phyloP scores from a whole-genome alignment of 2,113 vertebrate genomes.

The Chamaetylas fuelleborni region DNA sequence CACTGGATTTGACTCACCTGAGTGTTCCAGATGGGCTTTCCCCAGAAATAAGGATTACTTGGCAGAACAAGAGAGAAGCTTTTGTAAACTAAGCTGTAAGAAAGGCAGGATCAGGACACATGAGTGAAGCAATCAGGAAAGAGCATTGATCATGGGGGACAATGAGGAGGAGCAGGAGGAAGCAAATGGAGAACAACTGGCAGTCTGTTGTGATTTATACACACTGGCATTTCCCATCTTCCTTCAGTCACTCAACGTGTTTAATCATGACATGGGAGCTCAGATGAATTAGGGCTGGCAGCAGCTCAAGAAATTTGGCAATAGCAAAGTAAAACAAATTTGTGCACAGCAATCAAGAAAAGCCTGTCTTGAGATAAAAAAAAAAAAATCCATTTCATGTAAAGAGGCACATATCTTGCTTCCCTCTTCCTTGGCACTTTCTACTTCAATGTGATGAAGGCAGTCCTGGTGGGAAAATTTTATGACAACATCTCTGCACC shows the following conservation, averaged over 20 bases:
- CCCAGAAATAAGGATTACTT: background rate
- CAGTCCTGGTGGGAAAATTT: background rate
- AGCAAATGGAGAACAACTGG: conserved; percentile 22
- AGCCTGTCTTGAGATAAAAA: background rate
- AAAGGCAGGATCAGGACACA: background rate
- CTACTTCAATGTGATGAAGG: background rate
- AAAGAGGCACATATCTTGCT: background rate
- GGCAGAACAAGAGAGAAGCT: background rate
- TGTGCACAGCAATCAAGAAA: background rate
- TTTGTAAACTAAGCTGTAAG: background rate
- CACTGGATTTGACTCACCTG: background rate
- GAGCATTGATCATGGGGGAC: background rate
- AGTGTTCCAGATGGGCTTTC: background rate
- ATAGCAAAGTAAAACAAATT: background rate
- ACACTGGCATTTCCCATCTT: conserved; percentile 25
- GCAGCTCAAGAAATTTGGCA: conserved; percentile 24
- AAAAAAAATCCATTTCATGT: background rate
- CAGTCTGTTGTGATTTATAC: conserved; percentile 6
- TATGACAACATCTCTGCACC: background rate
- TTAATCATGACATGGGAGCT: background rate
- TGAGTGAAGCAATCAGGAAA: background rate
- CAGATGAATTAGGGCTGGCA: background rate
- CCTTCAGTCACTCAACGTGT: background rate
- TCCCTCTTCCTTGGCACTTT: background rate
- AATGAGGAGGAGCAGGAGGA: background rate